Base-by-base conservation (phyloP, 2,113 vertebrate genomes). In the Pseudorectes ferrugineus region DNA sequence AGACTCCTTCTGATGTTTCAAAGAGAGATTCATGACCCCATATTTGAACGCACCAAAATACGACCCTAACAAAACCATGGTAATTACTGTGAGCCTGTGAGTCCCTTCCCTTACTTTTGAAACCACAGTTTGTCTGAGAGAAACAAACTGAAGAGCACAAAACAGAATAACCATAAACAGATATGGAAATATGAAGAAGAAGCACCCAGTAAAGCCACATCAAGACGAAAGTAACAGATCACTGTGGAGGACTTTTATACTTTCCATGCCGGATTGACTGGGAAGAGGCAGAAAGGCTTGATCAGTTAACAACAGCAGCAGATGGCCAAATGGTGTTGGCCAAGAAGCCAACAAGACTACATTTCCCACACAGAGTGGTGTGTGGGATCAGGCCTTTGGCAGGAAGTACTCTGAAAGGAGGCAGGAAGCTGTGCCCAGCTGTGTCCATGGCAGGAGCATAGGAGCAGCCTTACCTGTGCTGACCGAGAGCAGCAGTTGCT, bases 371-470 rank as follows among this genome's bases (percentile, higher is more conserved):
- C 1, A 46, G 26, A 62, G 33, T 6, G 9, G 9, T 57, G 25
- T 62, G 13, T 28, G n/a, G 33, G 14, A 79, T 46, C 13, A 74
- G 20, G 8, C 12, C 29, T 71, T 55, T n/a, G 28, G 31, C 38
- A 74, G 55, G 57, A 81, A 20, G 26, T 14, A 15, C 10, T 66
- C 23, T 62, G 33, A 14, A 38, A 66, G 21, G n/a, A 68, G 15
- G 33, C 58, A 66, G 67, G 28, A 0, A 16, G 36, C 20, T 65
- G 15, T n/a, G 52, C 59, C 29, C n/a, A 45, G 71, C 23, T 21
- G 2, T 62, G 40, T 20, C 74, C 40, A 38, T 0, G 0, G 24
- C 83, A 80, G 38, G 24, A 38, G 17, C 24, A 38, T 1, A 58
- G 49, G 10, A 70, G 24, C n/a, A 80, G 36, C 59, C 22, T 67